Base-by-base conservation (phyloP, 2,797 vertebrate species). In the Dipus sagitta region DNA sequence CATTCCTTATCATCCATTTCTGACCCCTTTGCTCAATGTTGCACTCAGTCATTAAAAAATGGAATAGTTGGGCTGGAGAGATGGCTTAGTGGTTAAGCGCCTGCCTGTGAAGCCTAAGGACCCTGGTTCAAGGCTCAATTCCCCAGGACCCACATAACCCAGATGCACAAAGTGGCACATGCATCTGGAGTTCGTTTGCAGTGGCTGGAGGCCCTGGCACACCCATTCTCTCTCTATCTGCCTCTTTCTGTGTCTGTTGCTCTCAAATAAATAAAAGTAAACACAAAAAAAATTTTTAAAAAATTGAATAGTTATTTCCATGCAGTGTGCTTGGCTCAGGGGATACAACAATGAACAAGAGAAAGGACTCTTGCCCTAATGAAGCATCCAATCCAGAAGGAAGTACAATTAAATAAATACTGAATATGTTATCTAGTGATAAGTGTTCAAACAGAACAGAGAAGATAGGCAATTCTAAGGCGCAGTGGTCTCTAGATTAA, bases 371-470 rank as follows among this genome's bases (percentile, higher is more conserved):
- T 62, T 86, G 34, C 38, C 34, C n/a, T 77, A 38, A 24, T 32
- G 13, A 30, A 85, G 28, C 52, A 88, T 95, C 75, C 15, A 62
- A n/a, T 58, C 62, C 47, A 85, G 52, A 77, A 11, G 4, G 47
- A 84, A 80, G 80, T 71, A 83, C 5, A 83, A 93, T 78, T 32
- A 95, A 89, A 91, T 79, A 86, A 80, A 89, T 94, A 52, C 12
- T 79, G 74, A 88, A 52, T 83, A 90, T 47, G 38, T 17, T 54
- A 84, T 5, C 11, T 58, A 26, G 38, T 91, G 32, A 91, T 78
- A 60, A 93, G 52, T 65, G 28, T 24, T 79, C 65, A 62, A 3
- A 77, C 14, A 88, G 21, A 30, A 52, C 2, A 81, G 18, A 88
- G 34, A 62, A 58, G 26, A 21, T 7, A 92, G 71, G 23, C 9